These are phyloP conservation scores for Stenichneumon culpator DNA, from an alignment of 2,888 invertebrate genomes.

Conservation along the genomic window DNA sequence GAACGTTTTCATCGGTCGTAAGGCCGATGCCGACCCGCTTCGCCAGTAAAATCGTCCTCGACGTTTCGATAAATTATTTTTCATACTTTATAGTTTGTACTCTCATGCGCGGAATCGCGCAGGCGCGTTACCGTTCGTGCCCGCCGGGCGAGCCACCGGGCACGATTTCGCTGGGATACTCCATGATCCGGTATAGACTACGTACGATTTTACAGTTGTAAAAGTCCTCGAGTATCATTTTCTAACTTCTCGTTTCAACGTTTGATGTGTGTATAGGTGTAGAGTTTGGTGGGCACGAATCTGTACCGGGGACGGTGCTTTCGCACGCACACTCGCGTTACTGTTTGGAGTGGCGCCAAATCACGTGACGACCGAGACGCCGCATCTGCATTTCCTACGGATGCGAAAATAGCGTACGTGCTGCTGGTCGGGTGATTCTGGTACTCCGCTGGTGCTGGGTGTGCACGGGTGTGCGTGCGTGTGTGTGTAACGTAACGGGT, in stretches of 20 bases:
- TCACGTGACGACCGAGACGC: slow-evolving; percentile 75
- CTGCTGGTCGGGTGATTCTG: slow-evolving; percentile 65
- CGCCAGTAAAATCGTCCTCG: neutral
- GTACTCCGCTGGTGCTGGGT: slow-evolving; percentile 28
- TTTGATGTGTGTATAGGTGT: neutral
- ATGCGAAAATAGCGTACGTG: slow-evolving; percentile 79
- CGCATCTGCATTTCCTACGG: slow-evolving; percentile 81
- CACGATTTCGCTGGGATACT: neutral
- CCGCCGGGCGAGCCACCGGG: no score
- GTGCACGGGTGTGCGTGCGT: neutral
- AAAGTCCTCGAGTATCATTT: slow-evolving; percentile 2
- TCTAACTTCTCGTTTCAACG: neutral
- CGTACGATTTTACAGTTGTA: slow-evolving; percentile 1
- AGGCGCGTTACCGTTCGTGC: no score
- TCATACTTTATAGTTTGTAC: neutral
- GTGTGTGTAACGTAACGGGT: slow-evolving; percentile 12
- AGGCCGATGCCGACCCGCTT: neutral
- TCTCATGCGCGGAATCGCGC: neutral
- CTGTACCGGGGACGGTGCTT: slow-evolving; percentile 26
- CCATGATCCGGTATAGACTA: neutral
- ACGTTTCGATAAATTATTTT: slow-evolving; percentile 19
- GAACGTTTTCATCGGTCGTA: slow-evolving; percentile 37
- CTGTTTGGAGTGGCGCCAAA: slow-evolving; percentile 78
- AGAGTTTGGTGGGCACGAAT: neutral
- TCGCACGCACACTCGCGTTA: slow-evolving; percentile 58